Conservation (phyloP, 2,888 invertebrate genomes). For the Pteria penguin region DNA sequence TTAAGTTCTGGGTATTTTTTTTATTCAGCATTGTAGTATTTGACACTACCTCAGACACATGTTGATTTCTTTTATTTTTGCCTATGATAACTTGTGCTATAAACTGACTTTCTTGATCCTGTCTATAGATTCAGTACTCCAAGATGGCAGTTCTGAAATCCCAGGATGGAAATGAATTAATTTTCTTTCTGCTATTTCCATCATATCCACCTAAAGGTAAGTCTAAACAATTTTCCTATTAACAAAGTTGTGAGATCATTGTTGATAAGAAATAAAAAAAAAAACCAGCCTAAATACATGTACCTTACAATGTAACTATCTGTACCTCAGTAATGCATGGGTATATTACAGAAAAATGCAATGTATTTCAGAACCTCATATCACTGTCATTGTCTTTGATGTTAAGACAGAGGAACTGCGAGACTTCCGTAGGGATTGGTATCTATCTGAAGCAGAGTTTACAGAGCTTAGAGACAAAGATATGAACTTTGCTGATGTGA, state of each 20-base stretch:
- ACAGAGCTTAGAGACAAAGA: slow-evolving; percentile 42
- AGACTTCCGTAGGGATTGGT: slow-evolving; percentile 66
- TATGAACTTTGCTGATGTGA: slow-evolving; percentile 56
- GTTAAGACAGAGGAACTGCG: slow-evolving; percentile 60
- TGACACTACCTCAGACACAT: too few species aligned
- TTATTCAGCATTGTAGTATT: too few species aligned
- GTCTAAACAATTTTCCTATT: too few species aligned
- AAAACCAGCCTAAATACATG: too few species aligned
- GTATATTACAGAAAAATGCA: too few species aligned
- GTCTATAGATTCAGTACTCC: slow-evolving; percentile 59
- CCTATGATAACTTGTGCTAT: too few species aligned
- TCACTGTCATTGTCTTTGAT: slow-evolving; percentile 67
- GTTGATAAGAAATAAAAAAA: too few species aligned
- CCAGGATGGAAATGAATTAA: slow-evolving; percentile 61
- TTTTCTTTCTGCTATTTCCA: slow-evolving; percentile 67
- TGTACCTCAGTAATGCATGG: too few species aligned
- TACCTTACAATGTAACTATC: too few species aligned
- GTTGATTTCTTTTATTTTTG: too few species aligned
- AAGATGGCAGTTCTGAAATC: slow-evolving; percentile 57
- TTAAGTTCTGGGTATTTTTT: too few species aligned
- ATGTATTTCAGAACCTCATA: slow-evolving; percentile 65
- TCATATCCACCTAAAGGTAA: slow-evolving; percentile 72
- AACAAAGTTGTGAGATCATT: too few species aligned
- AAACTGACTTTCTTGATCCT: not conserved
- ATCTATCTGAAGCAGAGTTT: slow-evolving; percentile 58